Conservation (phyloP, 2,797 vertebrate species). For the Myoxocephalus aenaeus region DNA sequence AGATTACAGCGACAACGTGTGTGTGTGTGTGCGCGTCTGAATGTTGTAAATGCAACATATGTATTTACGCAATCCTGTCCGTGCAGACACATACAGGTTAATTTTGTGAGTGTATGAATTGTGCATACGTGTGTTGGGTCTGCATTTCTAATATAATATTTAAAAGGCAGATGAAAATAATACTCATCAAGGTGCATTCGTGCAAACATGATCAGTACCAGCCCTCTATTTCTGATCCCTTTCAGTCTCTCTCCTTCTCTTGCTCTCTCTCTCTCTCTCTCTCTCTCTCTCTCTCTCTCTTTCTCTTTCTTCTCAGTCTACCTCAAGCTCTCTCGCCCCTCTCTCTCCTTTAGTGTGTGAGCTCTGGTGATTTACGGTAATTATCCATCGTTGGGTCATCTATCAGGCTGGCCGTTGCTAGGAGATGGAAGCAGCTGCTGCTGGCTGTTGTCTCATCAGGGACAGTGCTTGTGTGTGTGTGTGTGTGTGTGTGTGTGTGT, state of each 20-base stretch:
- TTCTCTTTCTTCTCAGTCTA: slow-evolving; percentile 52
- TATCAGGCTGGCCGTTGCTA: slow-evolving; percentile 97
- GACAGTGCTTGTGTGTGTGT: slow-evolving; percentile 63
- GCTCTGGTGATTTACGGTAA: slow-evolving; percentile 97
- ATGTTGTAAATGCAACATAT: not conserved
- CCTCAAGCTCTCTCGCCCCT: slow-evolving; percentile 61
- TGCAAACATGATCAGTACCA: slow-evolving; percentile 89
- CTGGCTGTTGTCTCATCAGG: slow-evolving; percentile 93
- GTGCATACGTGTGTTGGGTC: not conserved
- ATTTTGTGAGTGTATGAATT: slow-evolving; percentile 11
- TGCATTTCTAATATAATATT: slow-evolving; percentile 15
- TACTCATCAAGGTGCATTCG: slow-evolving; percentile 90
- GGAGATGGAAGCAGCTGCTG: slow-evolving; percentile 97
- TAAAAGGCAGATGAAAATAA: slow-evolving; percentile 79
- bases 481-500: slow-evolving; percentile 49
- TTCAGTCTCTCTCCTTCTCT: slow-evolving; percentile 54
- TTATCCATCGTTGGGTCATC: slow-evolving; percentile 99
- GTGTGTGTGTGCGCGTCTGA: not conserved
- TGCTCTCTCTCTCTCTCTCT: slow-evolving; percentile 30
- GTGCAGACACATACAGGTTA: not conserved
- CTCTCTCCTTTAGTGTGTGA: slow-evolving; percentile 86
- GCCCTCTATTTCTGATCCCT: slow-evolving; percentile 77
- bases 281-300: slow-evolving; percentile 27
- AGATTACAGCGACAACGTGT: slow-evolving; percentile 78
- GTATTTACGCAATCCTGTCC: slow-evolving; percentile 8